A percentile compares a stretch with the other conserved stretches of the same genome.
phyloP scores from a whole-genome alignment of 2,888 invertebrate species.

The Dryadula phaetusa region DNA sequence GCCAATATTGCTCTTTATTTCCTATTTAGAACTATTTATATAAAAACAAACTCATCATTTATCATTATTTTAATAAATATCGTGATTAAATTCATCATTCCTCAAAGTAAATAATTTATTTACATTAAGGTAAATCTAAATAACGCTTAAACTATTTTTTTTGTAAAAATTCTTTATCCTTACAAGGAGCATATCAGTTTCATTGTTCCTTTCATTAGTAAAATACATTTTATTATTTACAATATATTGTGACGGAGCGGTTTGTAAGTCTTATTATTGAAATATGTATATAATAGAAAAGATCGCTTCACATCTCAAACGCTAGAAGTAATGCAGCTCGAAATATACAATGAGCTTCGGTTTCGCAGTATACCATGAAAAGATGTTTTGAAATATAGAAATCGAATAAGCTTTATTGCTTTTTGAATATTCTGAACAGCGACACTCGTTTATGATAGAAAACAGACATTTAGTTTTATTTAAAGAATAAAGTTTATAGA shows the following conservation, averaged over 20 bases:
- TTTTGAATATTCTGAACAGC: slow-evolving; percentile 4
- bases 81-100: neutral
- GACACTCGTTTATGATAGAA: slow-evolving; percentile 2
- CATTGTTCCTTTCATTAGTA: neutral
- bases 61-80: neutral
- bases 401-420: slow-evolving; percentile 35
- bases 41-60: neutral
- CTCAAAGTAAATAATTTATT: too few relatives aligned
- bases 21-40: slow-evolving; percentile 23
- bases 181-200: too few relatives aligned
- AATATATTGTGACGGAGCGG: neutral
- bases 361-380: slow-evolving; percentile 31
- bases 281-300: slow-evolving; percentile 26
- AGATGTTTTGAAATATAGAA: slow-evolving; percentile 35
- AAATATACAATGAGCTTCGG: slow-evolving; percentile 30
- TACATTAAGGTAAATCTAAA: too few relatives aligned
- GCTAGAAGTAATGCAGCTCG: slow-evolving; percentile 32
- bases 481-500: too few relatives aligned
- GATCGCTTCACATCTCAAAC: slow-evolving; percentile 28
- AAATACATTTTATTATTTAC: slow-evolving; percentile 5
- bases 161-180: too few relatives aligned
- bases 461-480: neutral
- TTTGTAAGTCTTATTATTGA: slow-evolving; percentile 1
- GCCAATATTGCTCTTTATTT: slow-evolving; percentile 53
- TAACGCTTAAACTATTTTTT: too few relatives aligned